Base-by-base conservation (phyloP, 2,113 vertebrate species). In the Pimephales promelas region DNA sequence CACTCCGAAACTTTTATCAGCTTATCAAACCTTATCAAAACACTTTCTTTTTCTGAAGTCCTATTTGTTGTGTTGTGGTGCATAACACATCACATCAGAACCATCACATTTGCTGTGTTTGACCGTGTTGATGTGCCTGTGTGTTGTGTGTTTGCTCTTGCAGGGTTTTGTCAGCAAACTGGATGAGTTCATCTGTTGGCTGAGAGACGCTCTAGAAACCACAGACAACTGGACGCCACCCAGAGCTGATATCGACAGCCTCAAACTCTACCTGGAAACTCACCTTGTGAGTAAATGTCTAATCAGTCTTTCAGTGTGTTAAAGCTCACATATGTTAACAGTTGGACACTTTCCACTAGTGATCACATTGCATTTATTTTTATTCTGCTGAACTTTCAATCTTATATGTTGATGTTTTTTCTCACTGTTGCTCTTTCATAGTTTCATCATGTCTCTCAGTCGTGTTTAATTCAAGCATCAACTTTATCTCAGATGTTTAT, bases 211-310 rank as follows among this genome's bases (percentile, higher is more conserved):
- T 62, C 95, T 97, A 94, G 96, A 97, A 94, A 96, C 95, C 90
- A 97, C 98, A 2, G 96, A 98, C 81, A 98, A 99, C 81, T 99
- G 98, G 98, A 97, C 96, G 22, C 96, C 96, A 70, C 98, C 98
- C 77, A 96, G 93, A 89, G 94, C 96, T 11, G 96, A 98, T 86
- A 94, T 95, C 75, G 94, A 96, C 87, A 92, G 95, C 93, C 96
- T 99, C 88, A 95, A 94, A 91, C 93, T 93, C 43, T 99, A 99
- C 96, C 94, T 99, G 93, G 97, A 99, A 93, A 99, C 97, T 77
- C 98, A 99, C 92, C 94, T 99, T 95, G 98, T 99, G 94, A 94
- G 97, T 89, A 82, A 26, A 31, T 59, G 4, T 81, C 74, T n/a
- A n/a, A 28, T 52, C 24, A n/a, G 75, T 24, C 57, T 14, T 72